These are phyloP conservation scores for Natrix natrix DNA, from an alignment of 2,797 vertebrate genomes.

Conservation along the genomic window DNA sequence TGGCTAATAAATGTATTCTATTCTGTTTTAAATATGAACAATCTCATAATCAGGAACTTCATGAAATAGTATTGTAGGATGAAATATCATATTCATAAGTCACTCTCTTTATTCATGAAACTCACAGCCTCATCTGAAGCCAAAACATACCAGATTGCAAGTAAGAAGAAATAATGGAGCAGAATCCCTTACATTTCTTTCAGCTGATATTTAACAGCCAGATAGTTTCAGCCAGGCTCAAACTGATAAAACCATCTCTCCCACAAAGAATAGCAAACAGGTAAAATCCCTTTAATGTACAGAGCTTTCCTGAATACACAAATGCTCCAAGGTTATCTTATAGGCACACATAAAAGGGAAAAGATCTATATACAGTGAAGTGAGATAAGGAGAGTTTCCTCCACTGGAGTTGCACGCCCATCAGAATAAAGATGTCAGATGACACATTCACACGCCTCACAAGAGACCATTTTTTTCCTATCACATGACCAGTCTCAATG, in stretches of 20 bases:
- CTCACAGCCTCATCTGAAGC: background rate
- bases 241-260: background rate
- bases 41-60: background rate
- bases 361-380: background rate
- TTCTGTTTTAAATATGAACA: background rate
- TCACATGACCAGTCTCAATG: background rate
- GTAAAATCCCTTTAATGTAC: too few species aligned
- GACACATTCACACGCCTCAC: background rate
- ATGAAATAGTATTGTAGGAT: background rate
- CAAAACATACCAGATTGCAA: background rate
- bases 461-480: background rate
- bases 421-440: background rate
- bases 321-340: background rate
- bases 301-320: background rate
- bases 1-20: too few species aligned
- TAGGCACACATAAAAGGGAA: background rate
- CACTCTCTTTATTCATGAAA: background rate
- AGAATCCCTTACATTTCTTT: background rate
- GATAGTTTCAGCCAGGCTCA: background rate
- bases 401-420: background rate
- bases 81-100: background rate
- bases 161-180: background rate
- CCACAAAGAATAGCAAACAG: background rate
- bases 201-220: background rate
- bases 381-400: background rate